phyloP scores from a whole-genome alignment of 1,140 invertebrate genomes.

The Charaxes varanes region DNA sequence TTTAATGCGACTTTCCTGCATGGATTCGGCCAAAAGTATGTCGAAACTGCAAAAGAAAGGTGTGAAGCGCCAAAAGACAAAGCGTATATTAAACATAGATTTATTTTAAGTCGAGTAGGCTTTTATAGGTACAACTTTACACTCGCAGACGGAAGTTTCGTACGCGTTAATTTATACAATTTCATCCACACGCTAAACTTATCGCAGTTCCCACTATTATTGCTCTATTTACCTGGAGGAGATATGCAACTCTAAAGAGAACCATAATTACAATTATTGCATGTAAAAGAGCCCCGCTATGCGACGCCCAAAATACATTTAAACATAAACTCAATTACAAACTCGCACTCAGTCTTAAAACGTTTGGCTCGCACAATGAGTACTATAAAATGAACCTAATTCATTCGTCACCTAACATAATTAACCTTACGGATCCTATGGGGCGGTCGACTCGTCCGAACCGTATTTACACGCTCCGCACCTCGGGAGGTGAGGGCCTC shows the following conservation, averaged over 20 bases:
- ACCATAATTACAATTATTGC: no score
- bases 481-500: constrained; percentile 50
- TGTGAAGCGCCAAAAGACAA: constrained; percentile 34
- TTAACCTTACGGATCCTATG: constrained; percentile 16
- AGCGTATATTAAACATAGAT: constrained; percentile 46
- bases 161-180: no score
- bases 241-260: no score
- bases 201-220: no score
- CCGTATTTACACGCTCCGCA: constrained; percentile 42
- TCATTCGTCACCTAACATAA: constrained; percentile 25
- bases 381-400: constrained; percentile 49
- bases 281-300: no score
- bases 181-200: no score
- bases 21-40: background rate
- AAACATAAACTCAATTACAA: constrained; percentile 40
- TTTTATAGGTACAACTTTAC: constrained; percentile 34
- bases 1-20: background rate
- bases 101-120: constrained; percentile 53
- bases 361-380: constrained; percentile 67
- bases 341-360: constrained; percentile 67
- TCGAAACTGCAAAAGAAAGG: background rate
- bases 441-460: constrained; percentile 10
- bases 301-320: background rate
- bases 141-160: no score
- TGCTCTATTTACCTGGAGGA: no score